phyloP scores from a whole-genome alignment of 2,113 vertebrate species.

The Agelaius tricolor region DNA sequence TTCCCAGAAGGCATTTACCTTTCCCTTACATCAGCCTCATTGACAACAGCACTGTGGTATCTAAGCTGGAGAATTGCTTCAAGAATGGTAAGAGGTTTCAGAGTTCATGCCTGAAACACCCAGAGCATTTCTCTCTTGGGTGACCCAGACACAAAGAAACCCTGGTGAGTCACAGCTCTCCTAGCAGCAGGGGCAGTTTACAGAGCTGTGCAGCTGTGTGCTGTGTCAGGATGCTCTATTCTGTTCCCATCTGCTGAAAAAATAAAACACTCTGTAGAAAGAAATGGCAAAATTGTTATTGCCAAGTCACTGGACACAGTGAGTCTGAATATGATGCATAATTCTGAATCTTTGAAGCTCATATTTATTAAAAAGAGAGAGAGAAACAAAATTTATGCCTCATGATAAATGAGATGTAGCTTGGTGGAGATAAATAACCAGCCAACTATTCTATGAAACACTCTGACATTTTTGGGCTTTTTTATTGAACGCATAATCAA shows the following conservation, averaged over 20 bases:
- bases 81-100: background rate
- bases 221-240: background rate
- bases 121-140: background rate
- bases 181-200: background rate
- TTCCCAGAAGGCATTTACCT: background rate
- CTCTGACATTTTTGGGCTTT: background rate
- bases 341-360: background rate
- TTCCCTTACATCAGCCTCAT: background rate
- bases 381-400: background rate
- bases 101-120: background rate
- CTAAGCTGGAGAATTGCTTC: background rate
- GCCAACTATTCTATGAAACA: background rate
- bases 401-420: background rate
- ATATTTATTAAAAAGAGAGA: background rate
- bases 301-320: background rate
- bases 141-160: background rate
- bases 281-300: background rate
- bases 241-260: background rate
- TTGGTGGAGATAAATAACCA: constrained; percentile 11
- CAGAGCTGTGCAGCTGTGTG: background rate
- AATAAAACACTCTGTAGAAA: background rate
- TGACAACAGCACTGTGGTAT: background rate
- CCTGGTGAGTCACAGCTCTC: background rate
- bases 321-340: background rate
- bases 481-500: constrained; percentile 10